These are phyloP conservation scores for Cebus imitator DNA, from an alignment of 2,113 vertebrate species.

Conservation along the genomic window DNA sequence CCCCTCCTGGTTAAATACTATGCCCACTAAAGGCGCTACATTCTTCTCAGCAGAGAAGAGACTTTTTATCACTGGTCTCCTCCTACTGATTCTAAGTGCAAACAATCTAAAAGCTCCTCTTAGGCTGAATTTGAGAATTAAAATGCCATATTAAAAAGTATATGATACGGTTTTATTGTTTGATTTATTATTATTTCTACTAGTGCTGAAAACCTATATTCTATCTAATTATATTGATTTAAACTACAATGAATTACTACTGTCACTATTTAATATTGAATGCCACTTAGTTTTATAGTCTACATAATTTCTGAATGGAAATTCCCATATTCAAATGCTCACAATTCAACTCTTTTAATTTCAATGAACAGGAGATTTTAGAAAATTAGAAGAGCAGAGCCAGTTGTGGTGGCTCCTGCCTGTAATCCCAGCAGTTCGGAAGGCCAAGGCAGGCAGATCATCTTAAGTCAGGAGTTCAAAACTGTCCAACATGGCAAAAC, in stretches of 20 bases:
- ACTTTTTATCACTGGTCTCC: not conserved
- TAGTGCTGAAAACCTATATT: not conserved
- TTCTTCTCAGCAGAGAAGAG: not conserved
- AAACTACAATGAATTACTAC: not conserved
- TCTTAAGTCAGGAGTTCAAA: no score
- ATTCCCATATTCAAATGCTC: not conserved
- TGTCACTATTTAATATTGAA: not conserved
- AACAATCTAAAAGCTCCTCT: not conserved
- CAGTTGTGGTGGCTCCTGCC: no score
- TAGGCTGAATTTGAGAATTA: not conserved
- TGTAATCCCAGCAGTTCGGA: no score
- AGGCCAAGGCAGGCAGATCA: no score
- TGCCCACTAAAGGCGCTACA: not conserved
- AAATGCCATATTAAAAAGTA: not conserved
- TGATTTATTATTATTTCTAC: not conserved
- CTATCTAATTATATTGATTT: not conserved
- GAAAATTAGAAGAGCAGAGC: not conserved
- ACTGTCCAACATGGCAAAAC: no score
- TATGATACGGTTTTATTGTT: not conserved
- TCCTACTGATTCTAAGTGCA: not conserved
- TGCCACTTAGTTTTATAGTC: not conserved
- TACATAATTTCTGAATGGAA: not conserved
- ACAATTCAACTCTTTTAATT: not conserved
- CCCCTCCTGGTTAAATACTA: not conserved
- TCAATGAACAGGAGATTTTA: not conserved